phyloP scores from a whole-genome alignment of 2,888 invertebrate species.

The Rhyacophila evoluta region DNA sequence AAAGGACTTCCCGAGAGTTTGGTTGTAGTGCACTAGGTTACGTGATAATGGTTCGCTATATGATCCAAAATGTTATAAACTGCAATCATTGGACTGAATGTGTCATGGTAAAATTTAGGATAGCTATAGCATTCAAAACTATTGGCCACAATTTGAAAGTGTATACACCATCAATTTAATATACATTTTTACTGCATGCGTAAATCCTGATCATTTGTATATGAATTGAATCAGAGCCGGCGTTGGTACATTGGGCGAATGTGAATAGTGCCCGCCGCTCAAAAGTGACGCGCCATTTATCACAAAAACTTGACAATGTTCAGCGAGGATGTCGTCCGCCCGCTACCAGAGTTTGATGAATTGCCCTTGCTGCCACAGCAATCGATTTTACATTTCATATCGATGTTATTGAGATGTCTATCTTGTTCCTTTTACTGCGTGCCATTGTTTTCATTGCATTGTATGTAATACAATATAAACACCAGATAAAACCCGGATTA shows the following conservation, averaged over 20 bases:
- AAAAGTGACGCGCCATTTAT: constrained; percentile 35
- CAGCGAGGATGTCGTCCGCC: constrained; percentile 20
- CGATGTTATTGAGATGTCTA: constrained; percentile 50
- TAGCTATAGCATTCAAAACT: too few species aligned
- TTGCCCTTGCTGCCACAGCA: constrained; percentile 27
- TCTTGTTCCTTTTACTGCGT: constrained; percentile 1
- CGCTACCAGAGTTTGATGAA: constrained; percentile 39
- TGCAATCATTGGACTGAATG: too few species aligned
- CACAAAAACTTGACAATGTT: constrained; percentile 44
- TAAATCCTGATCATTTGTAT: background rate
- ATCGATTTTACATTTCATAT: constrained; percentile 48
- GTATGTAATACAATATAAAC: background rate
- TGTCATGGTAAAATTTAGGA: too few species aligned
- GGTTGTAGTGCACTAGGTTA: too few species aligned
- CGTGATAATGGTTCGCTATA: too few species aligned
- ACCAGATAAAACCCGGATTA: background rate
- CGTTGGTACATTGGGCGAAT: constrained; percentile 2
- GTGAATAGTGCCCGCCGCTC: background rate
- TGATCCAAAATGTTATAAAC: too few species aligned
- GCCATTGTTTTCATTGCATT: background rate
- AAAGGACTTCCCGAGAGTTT: too few species aligned
- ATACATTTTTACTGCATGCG: too few species aligned
- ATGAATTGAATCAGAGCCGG: constrained; percentile 3
- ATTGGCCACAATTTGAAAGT: too few species aligned
- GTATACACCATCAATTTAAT: too few species aligned